phyloP scores from a whole-genome alignment of 2,888 invertebrate species.

The Heteromyza rotundicornis region DNA sequence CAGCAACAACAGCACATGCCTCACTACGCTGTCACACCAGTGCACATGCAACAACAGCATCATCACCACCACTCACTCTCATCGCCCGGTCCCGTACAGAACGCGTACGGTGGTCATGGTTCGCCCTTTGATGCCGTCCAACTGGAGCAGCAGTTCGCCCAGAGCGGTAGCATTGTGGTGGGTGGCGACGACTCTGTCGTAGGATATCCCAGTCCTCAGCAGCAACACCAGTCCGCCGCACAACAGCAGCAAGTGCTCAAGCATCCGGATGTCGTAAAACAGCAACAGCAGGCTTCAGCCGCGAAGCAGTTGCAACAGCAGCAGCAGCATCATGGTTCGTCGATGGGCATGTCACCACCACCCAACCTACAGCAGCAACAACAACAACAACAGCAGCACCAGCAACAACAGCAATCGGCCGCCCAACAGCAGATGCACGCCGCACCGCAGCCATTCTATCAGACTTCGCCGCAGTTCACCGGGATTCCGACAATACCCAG shows the following conservation, averaged over 20 bases:
- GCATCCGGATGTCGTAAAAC: slow-evolving; percentile 57
- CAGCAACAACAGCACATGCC: slow-evolving; percentile 47
- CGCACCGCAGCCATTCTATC: slow-evolving; percentile 67
- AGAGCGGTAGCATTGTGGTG: slow-evolving; percentile 30
- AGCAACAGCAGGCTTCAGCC: slow-evolving; percentile 54
- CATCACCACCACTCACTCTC: slow-evolving; percentile 60
- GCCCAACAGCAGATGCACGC: slow-evolving; percentile 44
- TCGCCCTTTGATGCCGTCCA: slow-evolving; percentile 62
- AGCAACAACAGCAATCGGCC: slow-evolving; percentile 64
- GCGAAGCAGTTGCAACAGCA: slow-evolving; percentile 72
- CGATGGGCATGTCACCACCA: slow-evolving; percentile 63
- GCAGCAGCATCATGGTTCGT: slow-evolving; percentile 62
- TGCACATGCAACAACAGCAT: slow-evolving; percentile 61
- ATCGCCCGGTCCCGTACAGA: slow-evolving; percentile 56
- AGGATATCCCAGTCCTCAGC: slow-evolving; percentile 62
- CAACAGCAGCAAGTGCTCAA: slow-evolving; percentile 44
- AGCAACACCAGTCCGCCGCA: slow-evolving; percentile 37
- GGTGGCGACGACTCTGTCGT: slow-evolving; percentile 52
- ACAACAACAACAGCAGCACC: slow-evolving; percentile 64
- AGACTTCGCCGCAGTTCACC: slow-evolving; percentile 74
- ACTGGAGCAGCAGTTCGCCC: slow-evolving; percentile 64
- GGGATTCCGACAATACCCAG: slow-evolving; percentile 86
- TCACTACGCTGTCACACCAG: slow-evolving; percentile 55
- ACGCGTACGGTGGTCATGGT: slow-evolving; percentile 47
- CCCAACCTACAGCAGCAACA: slow-evolving; percentile 65